Base-by-base conservation (phyloP, 2,113 vertebrate genomes). In the Dipodomys merriami region DNA sequence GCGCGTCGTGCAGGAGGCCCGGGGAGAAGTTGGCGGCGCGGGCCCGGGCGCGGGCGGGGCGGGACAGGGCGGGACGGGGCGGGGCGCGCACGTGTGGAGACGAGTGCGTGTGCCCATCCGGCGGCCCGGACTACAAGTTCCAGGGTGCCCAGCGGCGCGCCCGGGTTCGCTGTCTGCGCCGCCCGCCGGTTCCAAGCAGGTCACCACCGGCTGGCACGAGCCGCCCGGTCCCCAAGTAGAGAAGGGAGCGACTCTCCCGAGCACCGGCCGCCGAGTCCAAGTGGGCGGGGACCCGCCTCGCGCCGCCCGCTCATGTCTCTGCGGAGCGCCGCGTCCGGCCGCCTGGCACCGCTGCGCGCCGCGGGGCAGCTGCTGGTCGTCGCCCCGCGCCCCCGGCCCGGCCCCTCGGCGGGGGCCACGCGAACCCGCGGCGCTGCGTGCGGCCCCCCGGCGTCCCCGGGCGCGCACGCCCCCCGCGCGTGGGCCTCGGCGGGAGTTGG, bases 91-190 rank as follows among this genome's bases (percentile, higher is more conserved):
- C 85, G 90, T 88, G 94, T 88, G 88, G 9, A 1, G 6, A 49
- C 18, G 19, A 60, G 88, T 10, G 92, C 53, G 29, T 20, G 71
- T 35, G 76, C 72, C 60, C 57, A 0, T 49, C 13, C 8, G 7
- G 86, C 30, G 6, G 57, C 46, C 60, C 1, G 82, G 89, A 97
- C 96, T 97, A 97, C 96, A 97, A 97, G 96, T 97, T 92, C 96
- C 96, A 96, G 95, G 72, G 95, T 97, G 96, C 96, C 93, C 92
- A 92, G 96, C 96, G 96, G 95, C 85, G 85, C 96, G 82, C 74
- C 90, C 25, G 83, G 94, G 76, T 33, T 83, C 81, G 79, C 87
- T 74, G 87, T 90, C 92, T n/a, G 92, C 94, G 77, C 95, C 22
- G 82, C 86, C 83, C 65, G 79, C 88, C 62, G 76, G 46, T 86